Base-by-base conservation (phyloP, 2,113 vertebrate species). In the Ictalurus punctatus region DNA sequence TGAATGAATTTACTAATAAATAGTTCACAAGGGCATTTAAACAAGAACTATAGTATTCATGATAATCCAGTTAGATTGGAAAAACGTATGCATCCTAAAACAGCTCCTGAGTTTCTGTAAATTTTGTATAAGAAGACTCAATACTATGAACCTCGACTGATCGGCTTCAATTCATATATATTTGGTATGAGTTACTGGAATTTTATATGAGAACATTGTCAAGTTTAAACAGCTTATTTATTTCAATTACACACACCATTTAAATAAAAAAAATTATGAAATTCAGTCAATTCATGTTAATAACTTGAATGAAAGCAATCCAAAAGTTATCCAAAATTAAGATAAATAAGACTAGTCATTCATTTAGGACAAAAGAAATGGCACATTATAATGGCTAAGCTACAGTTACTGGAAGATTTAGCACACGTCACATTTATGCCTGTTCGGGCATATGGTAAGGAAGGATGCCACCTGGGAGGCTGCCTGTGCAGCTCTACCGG, bases 11-110 rank as follows among this genome's bases (percentile, higher is more conserved):
- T 37, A 83, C 19, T 59, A 59, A 83, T 83, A 83, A 59, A 59
- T 83, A 59, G 17, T 58, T 82, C 23, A 9, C 17, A 59, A 37
- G 54, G 10, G 19, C 54, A 59, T 59, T 58, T 58, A 34, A 82
- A 82, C 3, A 82, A 37, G 80, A 59, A 84, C 58, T 63, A 67
- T 79, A 52, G 61, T 63, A 85, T 87, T 80, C 76, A 67, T 81
- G 56, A 59, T 1, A 82, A 82, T 59, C 7, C 1, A 19, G 52
- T 80, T 30, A 54, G 27, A 56, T 21, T 58, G 79, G 6, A 58
- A 34, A 34, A 81, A 40, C 9, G 13, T 54, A n/a, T 16, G 30
- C 19, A 61, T 34, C 27, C 79, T 34, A 34, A 17, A 34, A 58
- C 0, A 81, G 52, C 27, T 81, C n/a, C 16, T 59, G 48, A 52